These are phyloP conservation scores for Antedon mediterranea DNA, from an alignment of 53 echinoderm and acorn worm species.

Conservation along the genomic window DNA sequence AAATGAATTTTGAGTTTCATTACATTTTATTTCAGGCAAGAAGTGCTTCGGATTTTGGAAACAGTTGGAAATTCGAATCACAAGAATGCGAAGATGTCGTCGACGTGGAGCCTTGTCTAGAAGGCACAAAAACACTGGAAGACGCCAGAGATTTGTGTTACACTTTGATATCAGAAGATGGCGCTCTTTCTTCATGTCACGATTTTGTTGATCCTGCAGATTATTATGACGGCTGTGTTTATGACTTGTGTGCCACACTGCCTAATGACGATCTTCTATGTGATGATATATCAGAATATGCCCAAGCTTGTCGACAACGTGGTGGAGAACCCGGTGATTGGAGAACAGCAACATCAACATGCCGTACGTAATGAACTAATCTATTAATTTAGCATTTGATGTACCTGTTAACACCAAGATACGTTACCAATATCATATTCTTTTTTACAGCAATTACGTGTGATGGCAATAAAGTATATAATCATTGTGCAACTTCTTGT, in stretches of 20 bases:
- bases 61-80: too few relatives aligned
- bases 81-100: conserved; percentile 25
- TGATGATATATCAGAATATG: conserved; percentile 36
- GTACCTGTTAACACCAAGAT: too few relatives aligned
- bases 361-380: too few relatives aligned
- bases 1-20: too few relatives aligned
- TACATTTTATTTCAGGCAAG: too few relatives aligned
- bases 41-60: too few relatives aligned
- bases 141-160: conserved; percentile 33
- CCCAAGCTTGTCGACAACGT: too few relatives aligned
- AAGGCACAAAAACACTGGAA: conserved; percentile 8
- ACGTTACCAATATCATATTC: too few relatives aligned
- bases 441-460: too few relatives aligned
- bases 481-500: too few relatives aligned
- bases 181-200: conserved; percentile 54
- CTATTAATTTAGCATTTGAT: too few relatives aligned
- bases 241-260: conserved; percentile 52
- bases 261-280: conserved; percentile 51
- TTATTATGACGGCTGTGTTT: conserved; percentile 43
- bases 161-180: conserved; percentile 13
- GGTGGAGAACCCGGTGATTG: conserved; percentile 41
- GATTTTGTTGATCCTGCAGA: conserved; percentile 30
- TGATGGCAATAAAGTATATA: too few relatives aligned
- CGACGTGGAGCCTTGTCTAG: conserved; percentile 25
- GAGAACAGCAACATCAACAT: conserved; percentile 30